Evolutionary conservation across 1,140 invertebrate species (phyloP), one percentile per base, ranked within the genome.

Genomic region (Chironomus striatipennis): DNA sequence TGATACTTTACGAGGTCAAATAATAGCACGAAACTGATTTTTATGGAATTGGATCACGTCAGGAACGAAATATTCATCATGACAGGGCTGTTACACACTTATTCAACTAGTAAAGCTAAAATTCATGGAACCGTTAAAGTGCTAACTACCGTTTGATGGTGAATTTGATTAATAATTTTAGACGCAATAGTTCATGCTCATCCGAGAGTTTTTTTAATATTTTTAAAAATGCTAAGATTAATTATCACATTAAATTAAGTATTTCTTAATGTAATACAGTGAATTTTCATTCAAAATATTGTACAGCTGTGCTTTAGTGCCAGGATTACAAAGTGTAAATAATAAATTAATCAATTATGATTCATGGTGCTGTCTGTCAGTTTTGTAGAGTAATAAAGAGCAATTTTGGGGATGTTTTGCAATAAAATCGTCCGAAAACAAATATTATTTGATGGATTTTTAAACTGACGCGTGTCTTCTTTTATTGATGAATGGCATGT

Each of bases 101-200:
- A n/a, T n/a, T n/a, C n/a, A n/a, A n/a, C n/a, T n/a, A n/a, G n/a
- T n/a, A 57, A 15, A 57, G 47, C 1, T 15, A 15, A 57, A 57
- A 57, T 15, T 57, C n/a, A 57, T 57, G 43, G 43, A 47, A 57
- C 47, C 47, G 47, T 57, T 57, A 57, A 57, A 57, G 12, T 57
- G 12, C n/a, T 57, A 57, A 57, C 47, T 57, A 57, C 47, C 47
- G 47, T 57, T 57, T 57, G 47, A 57, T 57, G 47, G 12, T 57
- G 24, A 34, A 5, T 57, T 57, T 57, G 47, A 57, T 57, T 57
- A 15, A 57, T 57, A 57, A n/a, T n/a, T n/a, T 15, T n/a, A n/a
- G 15, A 15, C 47, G 12, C 47, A 57, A 34, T 34, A 57, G 47
- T 15, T 15, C 12, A 57, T n/a, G 12, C 12, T 57, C n/a, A 34